Evolutionary conservation across 2,888 invertebrate genomes (phyloP), one percentile per base, ranked within the genome.

Genomic region (Theodoxus fluviatilis): DNA sequence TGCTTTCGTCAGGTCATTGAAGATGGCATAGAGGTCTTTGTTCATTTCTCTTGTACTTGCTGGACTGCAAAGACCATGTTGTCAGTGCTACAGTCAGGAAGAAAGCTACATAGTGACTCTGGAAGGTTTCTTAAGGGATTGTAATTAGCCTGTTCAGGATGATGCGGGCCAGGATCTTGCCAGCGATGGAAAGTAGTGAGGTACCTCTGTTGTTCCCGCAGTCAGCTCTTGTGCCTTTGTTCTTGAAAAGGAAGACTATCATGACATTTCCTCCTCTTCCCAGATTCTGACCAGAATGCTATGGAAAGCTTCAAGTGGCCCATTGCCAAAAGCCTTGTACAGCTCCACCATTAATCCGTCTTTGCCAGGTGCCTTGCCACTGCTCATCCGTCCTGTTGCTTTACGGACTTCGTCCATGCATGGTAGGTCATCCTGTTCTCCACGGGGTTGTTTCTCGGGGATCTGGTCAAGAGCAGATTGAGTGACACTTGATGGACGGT

Each of bases 121-220:
- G 59, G 33, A 25, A 52, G 15, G n/a, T 15, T 18, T 6, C n/a
- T 52, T n/a, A 35, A 3, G 7, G 33, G 9, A 33, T 35, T 2
- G 31, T 6, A 37, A 33, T 59, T 4, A 59, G 0, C 33, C 59
- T 31, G 35, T 59, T 25, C n/a, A 52, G 59, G 33, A 31, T 15
- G 28, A 59, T 1, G 7, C 59, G 59, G 33, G 59, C 59, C 28
- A 59, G 35, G 59, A 59, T 31, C 35, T 33, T 59, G 59, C 59
- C 59, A 33, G 59, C 35, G 37, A 59, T 59, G 35, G 33, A 33
- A n/a, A 59, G 35, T 9, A 59, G 33, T 33, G 59, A 25, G 33
- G 37, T 25, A 37, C 35, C 33, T 59, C 59, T 31, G 59, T 55
- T 28, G 55, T 55, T 55, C 7, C 52, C 25, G 25, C 49, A 25